phyloP scores from a whole-genome alignment of 2,113 vertebrate genomes.

The Arothron firmamentum region DNA sequence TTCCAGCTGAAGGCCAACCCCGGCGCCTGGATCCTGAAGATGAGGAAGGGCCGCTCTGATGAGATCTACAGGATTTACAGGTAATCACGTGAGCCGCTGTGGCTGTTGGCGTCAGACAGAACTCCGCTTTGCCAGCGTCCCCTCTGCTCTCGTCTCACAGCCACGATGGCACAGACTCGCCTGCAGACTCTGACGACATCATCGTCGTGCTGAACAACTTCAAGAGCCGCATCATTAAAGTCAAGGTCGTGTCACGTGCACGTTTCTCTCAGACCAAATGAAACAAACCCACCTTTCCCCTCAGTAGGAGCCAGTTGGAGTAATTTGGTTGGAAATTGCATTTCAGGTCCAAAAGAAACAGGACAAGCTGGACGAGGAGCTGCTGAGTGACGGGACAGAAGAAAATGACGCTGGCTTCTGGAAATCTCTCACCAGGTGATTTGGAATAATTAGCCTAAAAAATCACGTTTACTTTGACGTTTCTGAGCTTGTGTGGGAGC shows the following conservation, averaged over 20 bases:
- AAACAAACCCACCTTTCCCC: not conserved
- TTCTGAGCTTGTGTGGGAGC: not conserved
- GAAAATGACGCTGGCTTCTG: slow-evolving; percentile 93
- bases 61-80: slow-evolving; percentile 98
- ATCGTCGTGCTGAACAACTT: slow-evolving; percentile 92
- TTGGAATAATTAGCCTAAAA: not conserved
- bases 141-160: slow-evolving; percentile 62
- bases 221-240: slow-evolving; percentile 97
- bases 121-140: not conserved
- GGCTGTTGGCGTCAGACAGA: not conserved
- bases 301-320: not conserved
- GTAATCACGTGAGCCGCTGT: slow-evolving; percentile 54
- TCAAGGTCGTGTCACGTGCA: slow-evolving; percentile 74
- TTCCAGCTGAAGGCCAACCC: slow-evolving; percentile 98
- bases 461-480: not conserved
- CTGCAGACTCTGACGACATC: slow-evolving; percentile 84
- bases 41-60: slow-evolving; percentile 93
- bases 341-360: slow-evolving; percentile 94
- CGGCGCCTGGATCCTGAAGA: slow-evolving; percentile 90
- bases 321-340: not conserved
- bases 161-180: slow-evolving; percentile 95
- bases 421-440: slow-evolving; percentile 90
- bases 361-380: slow-evolving; percentile 92
- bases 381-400: slow-evolving; percentile 85
- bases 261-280: not conserved